A percentile compares a stretch with the other conserved stretches of the same genome.
Conservation (phyloP, 1,140 invertebrate species). For the Aphaenogaster floridana region DNA sequence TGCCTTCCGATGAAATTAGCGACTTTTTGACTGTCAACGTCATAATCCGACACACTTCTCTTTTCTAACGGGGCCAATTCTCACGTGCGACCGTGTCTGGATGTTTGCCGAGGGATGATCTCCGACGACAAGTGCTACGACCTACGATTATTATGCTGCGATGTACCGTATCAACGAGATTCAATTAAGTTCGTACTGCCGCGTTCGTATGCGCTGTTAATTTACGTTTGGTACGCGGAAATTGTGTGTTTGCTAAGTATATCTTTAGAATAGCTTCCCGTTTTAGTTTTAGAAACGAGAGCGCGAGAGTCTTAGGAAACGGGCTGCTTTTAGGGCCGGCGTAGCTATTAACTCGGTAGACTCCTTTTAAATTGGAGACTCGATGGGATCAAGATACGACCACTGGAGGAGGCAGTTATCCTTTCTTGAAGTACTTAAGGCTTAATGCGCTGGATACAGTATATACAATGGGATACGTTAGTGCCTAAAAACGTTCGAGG, state of each 20-base stretch:
- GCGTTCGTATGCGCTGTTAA: background rate
- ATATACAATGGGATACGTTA: constrained; percentile 27
- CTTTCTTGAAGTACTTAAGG: background rate
- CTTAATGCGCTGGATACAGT: background rate
- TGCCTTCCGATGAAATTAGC: constrained; percentile 31
- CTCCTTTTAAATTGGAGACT: background rate
- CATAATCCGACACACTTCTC: constrained; percentile 8
- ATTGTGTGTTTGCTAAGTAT: constrained; percentile 33
- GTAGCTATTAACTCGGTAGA: constrained; percentile 1
- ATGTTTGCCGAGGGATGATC: constrained; percentile 31
- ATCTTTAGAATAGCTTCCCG: constrained; percentile 14
- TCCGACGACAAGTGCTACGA: constrained; percentile 44
- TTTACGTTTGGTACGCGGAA: background rate
- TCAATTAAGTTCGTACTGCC: constrained; percentile 14
- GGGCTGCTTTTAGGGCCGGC: background rate
- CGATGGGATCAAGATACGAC: constrained; percentile 32
- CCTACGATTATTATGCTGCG: constrained; percentile 1
- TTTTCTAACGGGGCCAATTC: constrained; percentile 52
- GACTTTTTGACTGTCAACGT: constrained; percentile 3
- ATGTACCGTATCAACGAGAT: constrained; percentile 15
- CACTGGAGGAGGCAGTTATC: constrained; percentile 1
- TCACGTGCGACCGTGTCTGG: constrained; percentile 47
- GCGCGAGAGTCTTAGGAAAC: constrained; percentile 12
- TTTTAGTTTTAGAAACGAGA: constrained; percentile 28
- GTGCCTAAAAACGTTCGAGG: constrained; percentile 29